phyloP scores from a whole-genome alignment of 2,888 invertebrate genomes.

The Plebejus anna region DNA sequence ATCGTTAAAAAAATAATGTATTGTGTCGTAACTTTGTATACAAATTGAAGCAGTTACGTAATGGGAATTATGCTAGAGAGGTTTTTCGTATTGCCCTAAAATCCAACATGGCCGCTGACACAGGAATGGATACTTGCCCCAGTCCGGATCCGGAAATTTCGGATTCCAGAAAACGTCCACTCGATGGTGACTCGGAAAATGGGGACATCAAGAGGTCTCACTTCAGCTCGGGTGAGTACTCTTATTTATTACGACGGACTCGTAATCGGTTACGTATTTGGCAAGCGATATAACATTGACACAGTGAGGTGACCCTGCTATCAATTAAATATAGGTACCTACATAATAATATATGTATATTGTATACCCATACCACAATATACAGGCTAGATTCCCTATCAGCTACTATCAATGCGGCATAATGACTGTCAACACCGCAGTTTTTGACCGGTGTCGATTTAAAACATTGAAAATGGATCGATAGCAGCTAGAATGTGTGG shows the following conservation, averaged over 20 bases:
- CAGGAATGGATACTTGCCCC: slow-evolving; percentile 96
- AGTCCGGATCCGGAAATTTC: slow-evolving; percentile 95
- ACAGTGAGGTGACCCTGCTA: slow-evolving; percentile 59
- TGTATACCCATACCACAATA: slow-evolving; percentile 49
- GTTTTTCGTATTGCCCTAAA: slow-evolving; percentile 79
- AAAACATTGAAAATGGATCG: slow-evolving; percentile 34
- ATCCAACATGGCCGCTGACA: slow-evolving; percentile 93
- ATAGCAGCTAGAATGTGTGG: slow-evolving; percentile 35
- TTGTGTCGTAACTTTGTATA: slow-evolving; percentile 70
- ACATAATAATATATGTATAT: slow-evolving; percentile 36
- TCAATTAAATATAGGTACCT: slow-evolving; percentile 42
- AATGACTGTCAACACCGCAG: slow-evolving; percentile 52
- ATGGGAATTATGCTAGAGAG: slow-evolving; percentile 80
- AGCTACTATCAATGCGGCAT: slow-evolving; percentile 75
- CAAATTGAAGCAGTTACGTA: slow-evolving; percentile 76
- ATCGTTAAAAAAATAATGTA: slow-evolving; percentile 65
- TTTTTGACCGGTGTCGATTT: slow-evolving; percentile 47
- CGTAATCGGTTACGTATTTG: slow-evolving; percentile 65
- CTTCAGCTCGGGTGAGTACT: slow-evolving; percentile 90
- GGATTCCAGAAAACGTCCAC: slow-evolving; percentile 94
- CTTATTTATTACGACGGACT: slow-evolving; percentile 42
- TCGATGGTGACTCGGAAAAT: slow-evolving; percentile 92
- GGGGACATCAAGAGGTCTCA: slow-evolving; percentile 94
- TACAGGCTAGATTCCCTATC: slow-evolving; percentile 73
- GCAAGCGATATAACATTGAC: slow-evolving; percentile 73